A percentile compares a stretch with the other conserved stretches of the same genome.
Evolutionary conservation across 2,113 vertebrate species (phyloP).

Genomic region (Vombatus ursinus): DNA sequence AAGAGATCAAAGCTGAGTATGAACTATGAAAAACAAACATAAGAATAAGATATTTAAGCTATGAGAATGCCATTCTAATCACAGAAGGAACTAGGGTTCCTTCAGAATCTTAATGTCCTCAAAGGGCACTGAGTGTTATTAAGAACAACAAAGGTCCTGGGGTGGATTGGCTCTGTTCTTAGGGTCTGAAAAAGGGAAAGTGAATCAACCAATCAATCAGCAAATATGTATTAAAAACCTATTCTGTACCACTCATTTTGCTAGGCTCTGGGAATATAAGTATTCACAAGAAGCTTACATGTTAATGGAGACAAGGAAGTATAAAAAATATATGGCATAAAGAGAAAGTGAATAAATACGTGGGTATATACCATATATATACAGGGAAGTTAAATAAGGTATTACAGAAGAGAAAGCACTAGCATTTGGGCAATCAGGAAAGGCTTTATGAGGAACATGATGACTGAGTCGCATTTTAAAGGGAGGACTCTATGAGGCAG

Average conservation of each 20-base stretch:
- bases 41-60: not conserved
- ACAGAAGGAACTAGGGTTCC: not conserved
- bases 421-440: not conserved
- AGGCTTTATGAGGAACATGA: not conserved
- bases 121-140: not conserved
- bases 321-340: not conserved
- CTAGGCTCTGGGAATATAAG: not conserved
- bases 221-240: not conserved
- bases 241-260: not conserved
- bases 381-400: no score
- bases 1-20: not conserved
- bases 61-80: not conserved
- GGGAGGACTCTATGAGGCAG: not conserved
- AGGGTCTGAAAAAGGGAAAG: not conserved
- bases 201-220: not conserved
- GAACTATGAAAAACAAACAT: not conserved
- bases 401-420: not conserved
- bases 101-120: not conserved
- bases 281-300: not conserved
- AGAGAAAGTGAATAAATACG: not conserved
- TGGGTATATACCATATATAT: not conserved
- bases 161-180: not conserved
- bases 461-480: not conserved
- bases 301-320: not conserved
- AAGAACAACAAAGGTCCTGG: not conserved